These are phyloP conservation scores for Thymallus thymallus DNA, from an alignment of 2,113 vertebrate species.

Conservation along the genomic window DNA sequence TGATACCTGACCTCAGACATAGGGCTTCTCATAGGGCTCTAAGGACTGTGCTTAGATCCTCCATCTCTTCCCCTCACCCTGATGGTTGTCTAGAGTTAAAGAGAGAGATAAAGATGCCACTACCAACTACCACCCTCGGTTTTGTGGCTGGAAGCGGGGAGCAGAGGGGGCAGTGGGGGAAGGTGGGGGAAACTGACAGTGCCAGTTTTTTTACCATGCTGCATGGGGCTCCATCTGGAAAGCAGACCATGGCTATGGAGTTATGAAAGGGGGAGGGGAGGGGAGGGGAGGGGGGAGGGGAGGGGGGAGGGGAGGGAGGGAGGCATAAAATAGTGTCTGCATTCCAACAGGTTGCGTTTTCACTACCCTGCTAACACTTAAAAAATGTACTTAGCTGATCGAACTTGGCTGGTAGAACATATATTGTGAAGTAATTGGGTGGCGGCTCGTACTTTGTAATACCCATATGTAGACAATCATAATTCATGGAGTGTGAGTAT, in stretches of 20 bases:
- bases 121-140: not conserved
- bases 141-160: not conserved
- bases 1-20: no score
- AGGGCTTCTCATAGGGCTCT: no score
- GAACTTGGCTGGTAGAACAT: no score
- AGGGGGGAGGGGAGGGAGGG: not conserved
- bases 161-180: not conserved
- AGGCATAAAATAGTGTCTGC: not conserved
- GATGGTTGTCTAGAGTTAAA: no score
- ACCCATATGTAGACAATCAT: conserved; percentile 6
- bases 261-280: not conserved
- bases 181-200: not conserved
- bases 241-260: conserved; percentile 29
- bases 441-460: not conserved
- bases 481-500: conserved; percentile 22
- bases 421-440: conserved; percentile 29
- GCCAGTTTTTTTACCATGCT: conserved; percentile 18
- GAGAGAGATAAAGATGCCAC: not conserved
- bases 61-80: no score
- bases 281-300: not conserved
- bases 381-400: no score
- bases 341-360: no score
- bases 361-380: no score
- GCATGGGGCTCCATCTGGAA: conserved; percentile 40
- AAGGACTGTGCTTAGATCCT: no score